Percentiles rank a stretch among this genome's conserved stretches.
These are phyloP conservation scores for Hylaeus anthracinus DNA, from an alignment of 1,140 invertebrate species.

Conservation along the genomic window DNA sequence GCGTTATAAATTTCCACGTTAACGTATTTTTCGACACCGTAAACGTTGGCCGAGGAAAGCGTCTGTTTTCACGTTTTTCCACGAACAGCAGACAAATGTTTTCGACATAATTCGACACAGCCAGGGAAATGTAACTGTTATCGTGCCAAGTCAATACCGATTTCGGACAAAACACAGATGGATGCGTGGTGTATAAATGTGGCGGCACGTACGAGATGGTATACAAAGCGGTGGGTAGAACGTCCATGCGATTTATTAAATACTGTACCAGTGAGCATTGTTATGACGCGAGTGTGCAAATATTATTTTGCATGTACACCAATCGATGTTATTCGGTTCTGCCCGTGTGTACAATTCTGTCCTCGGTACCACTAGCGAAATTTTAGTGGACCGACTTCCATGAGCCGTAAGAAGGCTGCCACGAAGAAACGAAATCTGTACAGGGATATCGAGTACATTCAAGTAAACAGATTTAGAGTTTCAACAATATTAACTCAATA, in stretches of 20 bases:
- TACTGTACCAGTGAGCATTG: conserved; percentile 48
- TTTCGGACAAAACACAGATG: conserved; percentile 53
- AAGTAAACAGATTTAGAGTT: too few species aligned
- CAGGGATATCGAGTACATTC: too few species aligned
- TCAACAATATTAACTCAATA: too few species aligned
- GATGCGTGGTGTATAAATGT: conserved; percentile 52
- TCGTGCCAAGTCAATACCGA: conserved; percentile 59
- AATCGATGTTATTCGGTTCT: conserved; percentile 41
- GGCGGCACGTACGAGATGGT: conserved; percentile 49
- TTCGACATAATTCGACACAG: conserved; percentile 42
- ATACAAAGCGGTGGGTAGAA: conserved; percentile 12
- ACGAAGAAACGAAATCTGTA: too few species aligned
- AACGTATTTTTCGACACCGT: neutral
- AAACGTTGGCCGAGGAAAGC: conserved; percentile 9
- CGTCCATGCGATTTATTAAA: conserved; percentile 60
- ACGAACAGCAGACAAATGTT: conserved; percentile 26
- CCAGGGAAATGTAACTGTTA: conserved; percentile 46
- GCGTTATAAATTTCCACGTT: neutral
- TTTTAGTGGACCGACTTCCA: neutral
- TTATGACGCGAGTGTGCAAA: conserved; percentile 56
- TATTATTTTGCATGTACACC: conserved; percentile 58
- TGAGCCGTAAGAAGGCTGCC: neutral
- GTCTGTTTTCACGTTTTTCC: conserved; percentile 40
- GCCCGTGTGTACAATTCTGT: neutral
- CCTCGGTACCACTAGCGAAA: neutral